These are phyloP conservation scores for Tenthredo mesomela DNA, from an alignment of 2,888 invertebrate species.

Conservation along the genomic window DNA sequence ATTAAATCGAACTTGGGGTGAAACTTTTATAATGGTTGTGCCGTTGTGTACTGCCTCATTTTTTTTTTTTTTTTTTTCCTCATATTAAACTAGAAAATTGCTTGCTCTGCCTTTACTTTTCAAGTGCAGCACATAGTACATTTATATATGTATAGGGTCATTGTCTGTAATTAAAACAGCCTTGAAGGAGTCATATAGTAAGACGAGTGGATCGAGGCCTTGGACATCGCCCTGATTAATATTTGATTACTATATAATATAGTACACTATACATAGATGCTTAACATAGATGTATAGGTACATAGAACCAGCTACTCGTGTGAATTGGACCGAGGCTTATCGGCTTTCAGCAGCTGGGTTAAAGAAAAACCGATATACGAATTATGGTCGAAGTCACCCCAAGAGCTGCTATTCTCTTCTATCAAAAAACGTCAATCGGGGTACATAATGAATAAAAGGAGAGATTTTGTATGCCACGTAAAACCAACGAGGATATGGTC, in stretches of 20 bases:
- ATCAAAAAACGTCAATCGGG: background rate
- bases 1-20: slow-evolving; percentile 21
- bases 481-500: background rate
- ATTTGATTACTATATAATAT: slow-evolving; percentile 20
- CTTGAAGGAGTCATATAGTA: background rate
- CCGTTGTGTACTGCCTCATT: background rate
- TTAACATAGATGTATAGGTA: background rate
- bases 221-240: slow-evolving; percentile 16
- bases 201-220: slow-evolving; percentile 3
- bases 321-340: slow-evolving; percentile 2
- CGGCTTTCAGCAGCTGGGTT: background rate
- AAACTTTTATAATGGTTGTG: slow-evolving; percentile 10
- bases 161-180: slow-evolving; percentile 28
- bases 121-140: background rate
- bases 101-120: background rate
- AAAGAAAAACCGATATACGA: background rate
- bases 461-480: background rate
- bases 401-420: background rate
- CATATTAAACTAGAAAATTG: background rate
- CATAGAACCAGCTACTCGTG: background rate
- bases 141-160: background rate
- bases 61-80: background rate
- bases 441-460: background rate
- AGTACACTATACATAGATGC: background rate
- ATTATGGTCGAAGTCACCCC: background rate